Evolutionary conservation across 2,888 invertebrate genomes (phyloP).

Genomic region (Brenthis ino): DNA sequence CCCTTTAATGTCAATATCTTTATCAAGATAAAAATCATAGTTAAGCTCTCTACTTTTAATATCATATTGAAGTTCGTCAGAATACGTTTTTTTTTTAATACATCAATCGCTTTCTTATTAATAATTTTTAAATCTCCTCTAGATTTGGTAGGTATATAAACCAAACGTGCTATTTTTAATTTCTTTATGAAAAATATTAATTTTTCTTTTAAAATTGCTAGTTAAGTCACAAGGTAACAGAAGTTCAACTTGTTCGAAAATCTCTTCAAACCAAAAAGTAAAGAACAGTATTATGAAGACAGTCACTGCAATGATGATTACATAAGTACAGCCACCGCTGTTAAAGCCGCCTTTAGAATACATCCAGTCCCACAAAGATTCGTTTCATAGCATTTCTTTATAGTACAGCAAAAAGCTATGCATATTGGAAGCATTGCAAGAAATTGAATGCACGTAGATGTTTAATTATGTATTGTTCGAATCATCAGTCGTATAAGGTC

Average conservation of each 20-base stretch:
- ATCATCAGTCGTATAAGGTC: slow-evolving; percentile 48
- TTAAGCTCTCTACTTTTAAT: background rate
- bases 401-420: slow-evolving; percentile 41
- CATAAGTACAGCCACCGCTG: slow-evolving; percentile 40
- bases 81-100: slow-evolving; percentile 1
- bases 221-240: slow-evolving; percentile 41
- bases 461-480: slow-evolving; percentile 46
- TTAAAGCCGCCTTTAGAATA: slow-evolving; percentile 26
- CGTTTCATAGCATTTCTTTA: slow-evolving; percentile 43
- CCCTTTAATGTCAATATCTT: background rate
- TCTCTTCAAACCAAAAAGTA: slow-evolving; percentile 46
- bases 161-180: slow-evolving; percentile 14
- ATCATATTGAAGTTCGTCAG: background rate
- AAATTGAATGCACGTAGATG: slow-evolving; percentile 45
- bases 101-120: background rate
- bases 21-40: background rate
- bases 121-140: background rate
- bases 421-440: slow-evolving; percentile 48
- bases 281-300: slow-evolving; percentile 44
- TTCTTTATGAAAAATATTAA: slow-evolving; percentile 10
- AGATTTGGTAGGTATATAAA: background rate
- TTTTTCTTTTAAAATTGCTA: slow-evolving; percentile 23
- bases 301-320: slow-evolving; percentile 40
- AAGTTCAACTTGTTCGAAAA: slow-evolving; percentile 40
- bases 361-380: slow-evolving; percentile 32